Conservation (phyloP, 2,113 vertebrate genomes). For the Polypterus bichir region DNA sequence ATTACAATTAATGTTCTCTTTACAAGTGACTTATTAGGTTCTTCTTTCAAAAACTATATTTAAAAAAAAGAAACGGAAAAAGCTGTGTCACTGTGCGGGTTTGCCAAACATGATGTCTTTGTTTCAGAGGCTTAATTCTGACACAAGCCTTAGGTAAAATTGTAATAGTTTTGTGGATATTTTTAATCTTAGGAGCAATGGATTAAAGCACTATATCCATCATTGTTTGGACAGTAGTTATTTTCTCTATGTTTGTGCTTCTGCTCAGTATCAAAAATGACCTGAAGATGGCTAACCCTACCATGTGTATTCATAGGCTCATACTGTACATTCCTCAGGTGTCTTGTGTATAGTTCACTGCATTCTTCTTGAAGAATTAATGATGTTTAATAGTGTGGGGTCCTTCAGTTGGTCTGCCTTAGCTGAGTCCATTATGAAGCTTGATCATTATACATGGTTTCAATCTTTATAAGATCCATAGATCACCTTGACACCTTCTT, state of each 20-base stretch:
- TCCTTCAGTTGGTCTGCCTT: conserved; percentile 28
- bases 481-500: no score
- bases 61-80: no score
- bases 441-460: no score
- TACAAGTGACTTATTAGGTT: not conserved
- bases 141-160: no score
- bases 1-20: not conserved
- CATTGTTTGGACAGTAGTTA: not conserved
- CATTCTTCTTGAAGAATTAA: conserved; percentile 35
- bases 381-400: conserved; percentile 34
- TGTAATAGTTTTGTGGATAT: not conserved
- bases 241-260: conserved; percentile 14
- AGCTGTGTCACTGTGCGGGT: not conserved
- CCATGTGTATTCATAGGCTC: not conserved
- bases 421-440: conserved; percentile 24
- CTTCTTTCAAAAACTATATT: not conserved
- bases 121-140: not conserved
- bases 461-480: no score
- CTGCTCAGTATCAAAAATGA: conserved; percentile 5
- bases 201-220: not conserved
- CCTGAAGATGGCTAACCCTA: conserved; percentile 1
- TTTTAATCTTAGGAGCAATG: not conserved
- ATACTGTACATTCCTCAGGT: not conserved
- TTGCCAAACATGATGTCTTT: not conserved
- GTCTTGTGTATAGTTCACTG: conserved; percentile 27